Conservation (phyloP, 64 coral and sea anemone species). For the Dendronephthya gigantea region DNA sequence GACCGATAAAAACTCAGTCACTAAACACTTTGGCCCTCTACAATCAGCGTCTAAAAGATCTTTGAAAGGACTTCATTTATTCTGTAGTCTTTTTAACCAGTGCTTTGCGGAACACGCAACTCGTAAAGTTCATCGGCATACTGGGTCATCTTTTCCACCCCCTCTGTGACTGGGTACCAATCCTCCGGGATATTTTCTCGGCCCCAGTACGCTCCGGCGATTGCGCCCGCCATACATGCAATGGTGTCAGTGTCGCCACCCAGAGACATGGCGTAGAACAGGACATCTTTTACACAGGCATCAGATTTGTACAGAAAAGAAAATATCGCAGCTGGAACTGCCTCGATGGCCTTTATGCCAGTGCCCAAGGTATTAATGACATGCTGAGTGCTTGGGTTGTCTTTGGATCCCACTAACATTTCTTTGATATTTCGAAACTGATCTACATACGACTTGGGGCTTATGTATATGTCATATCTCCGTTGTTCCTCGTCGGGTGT, state of each 20-base stretch:
- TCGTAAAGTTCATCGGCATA: constrained; percentile 70
- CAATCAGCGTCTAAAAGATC: no score
- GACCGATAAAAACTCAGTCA: no score
- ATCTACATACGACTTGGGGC: constrained; percentile 47
- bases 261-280: constrained; percentile 88
- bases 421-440: constrained; percentile 78
- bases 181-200: constrained; percentile 42
- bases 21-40: no score
- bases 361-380: constrained; percentile 64
- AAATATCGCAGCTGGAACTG: constrained; percentile 93
- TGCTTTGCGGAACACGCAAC: background rate
- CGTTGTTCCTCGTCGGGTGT: background rate
- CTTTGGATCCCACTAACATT: constrained; percentile 28
- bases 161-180: constrained; percentile 65
- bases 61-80: no score
- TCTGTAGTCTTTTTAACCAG: background rate
- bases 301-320: constrained; percentile 68
- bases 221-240: constrained; percentile 89
- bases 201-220: constrained; percentile 85
- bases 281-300: constrained; percentile 46
- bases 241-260: constrained; percentile 98
- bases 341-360: constrained; percentile 72
- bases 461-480: background rate
- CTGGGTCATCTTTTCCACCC: constrained; percentile 50
- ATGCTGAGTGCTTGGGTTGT: constrained; percentile 33